These are phyloP conservation scores for Todiramphus chloris DNA, from an alignment of 2,113 vertebrate genomes.

Conservation along the genomic window DNA sequence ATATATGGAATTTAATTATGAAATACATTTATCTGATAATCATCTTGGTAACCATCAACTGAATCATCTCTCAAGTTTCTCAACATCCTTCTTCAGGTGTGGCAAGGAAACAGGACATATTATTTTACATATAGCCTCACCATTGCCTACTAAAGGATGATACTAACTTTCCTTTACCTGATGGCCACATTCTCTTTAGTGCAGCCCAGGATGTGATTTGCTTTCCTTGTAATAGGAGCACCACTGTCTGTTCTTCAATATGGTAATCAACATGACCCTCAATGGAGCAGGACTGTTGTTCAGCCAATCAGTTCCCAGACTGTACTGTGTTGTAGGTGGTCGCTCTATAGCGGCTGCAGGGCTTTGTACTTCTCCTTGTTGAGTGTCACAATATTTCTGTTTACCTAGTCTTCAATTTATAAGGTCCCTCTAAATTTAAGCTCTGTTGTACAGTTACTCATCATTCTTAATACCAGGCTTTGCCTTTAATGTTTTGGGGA, in stretches of 20 bases:
- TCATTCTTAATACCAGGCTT: not conserved
- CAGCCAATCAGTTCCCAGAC: not conserved
- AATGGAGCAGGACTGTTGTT: not conserved
- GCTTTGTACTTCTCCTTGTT: not conserved
- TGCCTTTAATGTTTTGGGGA: not conserved
- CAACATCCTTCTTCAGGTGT: not conserved
- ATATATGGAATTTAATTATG: not conserved
- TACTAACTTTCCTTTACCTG: not conserved
- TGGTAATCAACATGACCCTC: not conserved
- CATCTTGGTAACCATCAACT: not conserved
- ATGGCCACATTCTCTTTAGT: not conserved
- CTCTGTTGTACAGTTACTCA: not conserved
- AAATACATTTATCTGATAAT: not conserved
- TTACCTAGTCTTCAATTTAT: not conserved
- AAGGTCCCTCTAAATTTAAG: not conserved
- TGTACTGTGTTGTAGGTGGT: not conserved
- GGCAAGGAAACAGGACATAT: not conserved
- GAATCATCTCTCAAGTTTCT: not conserved
- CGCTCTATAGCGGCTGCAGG: not conserved
- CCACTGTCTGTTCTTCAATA: not conserved
- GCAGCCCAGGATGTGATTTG: not conserved
- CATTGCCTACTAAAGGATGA: not conserved
- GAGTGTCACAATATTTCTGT: not conserved
- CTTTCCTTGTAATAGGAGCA: not conserved
- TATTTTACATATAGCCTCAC: not conserved